A percentile compares a stretch with the other conserved stretches of the same genome.
phyloP scores from a whole-genome alignment of 2,797 vertebrate genomes.

The Mustela erminea region DNA sequence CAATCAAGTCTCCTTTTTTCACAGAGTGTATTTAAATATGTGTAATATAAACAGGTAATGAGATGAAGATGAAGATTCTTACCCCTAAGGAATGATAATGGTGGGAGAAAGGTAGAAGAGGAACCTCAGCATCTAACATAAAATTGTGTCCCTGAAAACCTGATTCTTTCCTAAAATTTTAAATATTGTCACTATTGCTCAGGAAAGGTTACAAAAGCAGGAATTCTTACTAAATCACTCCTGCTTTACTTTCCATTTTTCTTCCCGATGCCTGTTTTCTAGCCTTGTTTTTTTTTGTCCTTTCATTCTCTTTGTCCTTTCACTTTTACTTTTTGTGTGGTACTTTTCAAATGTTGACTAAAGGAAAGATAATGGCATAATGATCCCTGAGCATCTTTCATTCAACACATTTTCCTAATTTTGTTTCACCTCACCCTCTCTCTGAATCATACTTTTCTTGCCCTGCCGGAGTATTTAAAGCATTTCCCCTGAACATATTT shows the following conservation, averaged over 20 bases:
- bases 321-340: background rate
- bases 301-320: background rate
- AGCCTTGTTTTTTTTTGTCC: background rate
- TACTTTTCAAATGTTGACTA: background rate
- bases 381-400: background rate
- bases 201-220: background rate
- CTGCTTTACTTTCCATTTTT: background rate
- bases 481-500: background rate
- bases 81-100: background rate
- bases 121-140: background rate
- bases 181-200: slow-evolving; percentile 7
- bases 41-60: background rate
- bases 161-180: background rate
- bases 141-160: slow-evolving; percentile 6
- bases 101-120: background rate
- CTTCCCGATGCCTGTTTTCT: background rate
- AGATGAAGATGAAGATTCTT: slow-evolving; percentile 19
- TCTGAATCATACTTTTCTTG: background rate
- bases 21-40: background rate
- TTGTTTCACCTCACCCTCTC: background rate
- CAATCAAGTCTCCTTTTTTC: background rate
- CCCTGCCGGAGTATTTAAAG: background rate
- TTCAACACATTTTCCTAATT: background rate
- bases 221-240: background rate
- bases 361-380: background rate